phyloP scores from a whole-genome alignment of 2,797 vertebrate species.

The Darevskia nairensis region DNA sequence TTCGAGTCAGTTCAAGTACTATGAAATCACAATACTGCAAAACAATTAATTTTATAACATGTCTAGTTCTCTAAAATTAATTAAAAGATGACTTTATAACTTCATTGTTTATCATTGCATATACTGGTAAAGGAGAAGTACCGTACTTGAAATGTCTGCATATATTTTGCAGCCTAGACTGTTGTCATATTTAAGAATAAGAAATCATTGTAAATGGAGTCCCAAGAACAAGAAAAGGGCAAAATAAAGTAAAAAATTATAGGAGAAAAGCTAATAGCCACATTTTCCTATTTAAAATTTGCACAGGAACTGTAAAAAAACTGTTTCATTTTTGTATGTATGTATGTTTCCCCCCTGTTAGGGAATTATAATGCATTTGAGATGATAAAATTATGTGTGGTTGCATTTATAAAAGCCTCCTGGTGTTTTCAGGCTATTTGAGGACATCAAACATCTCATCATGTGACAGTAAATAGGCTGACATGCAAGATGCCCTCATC shows the following conservation, averaged over 20 bases:
- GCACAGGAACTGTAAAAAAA: not conserved
- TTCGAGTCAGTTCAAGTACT: not conserved
- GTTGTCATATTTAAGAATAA: not conserved
- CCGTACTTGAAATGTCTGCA: not conserved
- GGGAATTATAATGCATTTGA: slow-evolving; percentile 18
- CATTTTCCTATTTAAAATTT: slow-evolving; percentile 29
- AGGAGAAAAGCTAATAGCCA: not conserved
- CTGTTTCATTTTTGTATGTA: slow-evolving; percentile 10
- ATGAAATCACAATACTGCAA: not conserved
- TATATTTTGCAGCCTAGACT: not conserved
- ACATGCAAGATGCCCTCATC: slow-evolving; percentile 35
- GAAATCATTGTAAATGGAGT: not conserved
- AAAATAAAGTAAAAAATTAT: too few species aligned
- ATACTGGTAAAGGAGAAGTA: too few species aligned
- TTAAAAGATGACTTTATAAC: not conserved
- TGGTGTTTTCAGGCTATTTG: slow-evolving; percentile 41
- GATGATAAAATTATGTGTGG: slow-evolving; percentile 36
- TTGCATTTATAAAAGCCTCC: slow-evolving; percentile 43
- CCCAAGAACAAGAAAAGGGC: not conserved
- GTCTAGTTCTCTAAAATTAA: not conserved
- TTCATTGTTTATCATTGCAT: not conserved
- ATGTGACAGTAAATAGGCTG: slow-evolving; percentile 48
- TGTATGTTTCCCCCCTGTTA: not conserved
- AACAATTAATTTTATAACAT: not conserved
- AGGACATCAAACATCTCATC: slow-evolving; percentile 53